phyloP scores from a whole-genome alignment of 2,888 invertebrate genomes.

The Heliconius sara region DNA sequence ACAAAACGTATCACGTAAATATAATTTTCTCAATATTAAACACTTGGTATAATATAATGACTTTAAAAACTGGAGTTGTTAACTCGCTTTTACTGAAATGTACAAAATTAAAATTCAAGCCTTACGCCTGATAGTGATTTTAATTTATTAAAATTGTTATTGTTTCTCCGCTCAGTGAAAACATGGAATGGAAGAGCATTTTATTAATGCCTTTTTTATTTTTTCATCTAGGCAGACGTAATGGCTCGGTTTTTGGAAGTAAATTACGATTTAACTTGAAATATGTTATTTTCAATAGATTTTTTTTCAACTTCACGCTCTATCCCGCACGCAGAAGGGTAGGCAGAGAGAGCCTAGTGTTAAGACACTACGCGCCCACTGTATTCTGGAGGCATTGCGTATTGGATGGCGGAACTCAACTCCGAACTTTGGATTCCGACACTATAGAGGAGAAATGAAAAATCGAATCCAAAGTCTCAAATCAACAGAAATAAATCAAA shows the following conservation, averaged over 20 bases:
- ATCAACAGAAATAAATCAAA: not conserved
- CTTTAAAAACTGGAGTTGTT: constrained; percentile 50
- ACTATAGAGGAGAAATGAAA: too few species aligned
- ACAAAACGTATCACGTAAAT: constrained; percentile 26
- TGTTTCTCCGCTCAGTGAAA: constrained; percentile 32
- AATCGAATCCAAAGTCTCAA: too few species aligned
- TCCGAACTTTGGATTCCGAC: too few species aligned
- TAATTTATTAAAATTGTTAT: constrained; percentile 43
- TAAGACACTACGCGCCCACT: too few species aligned
- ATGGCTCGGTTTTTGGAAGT: constrained; percentile 16
- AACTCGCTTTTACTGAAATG: constrained; percentile 53
- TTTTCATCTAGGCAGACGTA: constrained; percentile 20
- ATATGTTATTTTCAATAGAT: not conserved
- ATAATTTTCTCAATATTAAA: constrained; percentile 54
- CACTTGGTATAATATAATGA: constrained; percentile 48
- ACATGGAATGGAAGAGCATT: constrained; percentile 33
- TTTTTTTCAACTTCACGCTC: too few species aligned
- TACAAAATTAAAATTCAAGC: constrained; percentile 51
- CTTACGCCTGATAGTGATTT: constrained; percentile 48
- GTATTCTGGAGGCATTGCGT: too few species aligned
- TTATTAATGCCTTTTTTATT: constrained; percentile 34
- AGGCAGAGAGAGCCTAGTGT: too few species aligned
- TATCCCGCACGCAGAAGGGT: too few species aligned
- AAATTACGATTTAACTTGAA: constrained; percentile 17
- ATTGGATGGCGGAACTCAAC: too few species aligned